These are phyloP conservation scores for Pterobdella sp. DNA, from an alignment of 2,888 invertebrate species.

Conservation along the genomic window DNA sequence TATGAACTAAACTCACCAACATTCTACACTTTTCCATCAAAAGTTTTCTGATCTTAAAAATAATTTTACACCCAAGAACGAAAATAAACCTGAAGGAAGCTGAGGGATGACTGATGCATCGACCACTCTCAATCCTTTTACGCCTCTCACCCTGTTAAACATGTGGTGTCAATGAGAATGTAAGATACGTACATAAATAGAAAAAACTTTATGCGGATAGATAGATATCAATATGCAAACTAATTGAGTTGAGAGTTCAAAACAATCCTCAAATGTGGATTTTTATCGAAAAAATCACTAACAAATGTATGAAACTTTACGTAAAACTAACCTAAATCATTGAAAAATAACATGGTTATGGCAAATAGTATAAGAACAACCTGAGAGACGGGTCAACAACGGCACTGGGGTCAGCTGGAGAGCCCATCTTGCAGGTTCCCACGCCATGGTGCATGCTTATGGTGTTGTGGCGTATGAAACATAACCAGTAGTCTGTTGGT, in stretches of 20 bases:
- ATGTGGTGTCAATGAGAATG: no score
- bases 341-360: no score
- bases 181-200: no score
- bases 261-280: no score
- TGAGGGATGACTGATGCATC: slow-evolving; percentile 83
- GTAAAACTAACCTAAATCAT: no score
- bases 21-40: no score
- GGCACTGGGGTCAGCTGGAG: slow-evolving; percentile 47
- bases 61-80: neutral
- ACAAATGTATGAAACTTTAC: neutral
- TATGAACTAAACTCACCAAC: no score
- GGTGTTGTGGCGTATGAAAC: slow-evolving; percentile 36
- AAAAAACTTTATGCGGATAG: no score
- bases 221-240: no score
- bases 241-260: no score
- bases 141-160: slow-evolving; percentile 55
- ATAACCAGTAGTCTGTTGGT: slow-evolving; percentile 34
- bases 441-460: slow-evolving; percentile 61
- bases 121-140: slow-evolving; percentile 70
- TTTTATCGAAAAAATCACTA: neutral
- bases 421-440: slow-evolving; percentile 67
- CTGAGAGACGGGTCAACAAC: slow-evolving; percentile 61
- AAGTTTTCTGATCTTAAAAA: neutral
- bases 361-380: no score
- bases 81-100: slow-evolving; percentile 62